Conservation (phyloP, 2,888 invertebrate genomes). For the Spodoptera picta region DNA sequence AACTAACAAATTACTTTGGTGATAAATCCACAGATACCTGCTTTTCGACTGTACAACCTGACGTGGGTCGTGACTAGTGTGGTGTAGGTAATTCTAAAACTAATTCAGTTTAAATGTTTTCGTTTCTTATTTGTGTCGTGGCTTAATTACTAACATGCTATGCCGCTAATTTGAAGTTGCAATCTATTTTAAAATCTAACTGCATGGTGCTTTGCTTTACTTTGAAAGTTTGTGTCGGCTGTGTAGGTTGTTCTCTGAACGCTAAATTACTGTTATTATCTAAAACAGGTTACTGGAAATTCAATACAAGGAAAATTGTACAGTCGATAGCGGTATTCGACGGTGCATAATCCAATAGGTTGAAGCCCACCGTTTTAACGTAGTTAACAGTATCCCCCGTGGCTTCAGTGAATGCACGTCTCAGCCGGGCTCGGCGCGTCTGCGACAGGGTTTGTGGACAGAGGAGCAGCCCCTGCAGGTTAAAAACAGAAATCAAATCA, state of each 20-base stretch:
- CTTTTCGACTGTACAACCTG: conserved; percentile 83
- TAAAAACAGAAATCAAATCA: conserved; percentile 83
- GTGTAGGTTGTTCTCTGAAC: conserved; percentile 1
- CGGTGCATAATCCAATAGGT: conserved; percentile 80
- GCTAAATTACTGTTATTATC: conserved; percentile 10
- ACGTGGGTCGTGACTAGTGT: conserved; percentile 41
- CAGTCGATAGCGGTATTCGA: conserved; percentile 76
- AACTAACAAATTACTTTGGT: conserved; percentile 83
- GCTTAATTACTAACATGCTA: conserved; percentile 51
- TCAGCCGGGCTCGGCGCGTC: conserved; percentile 94
- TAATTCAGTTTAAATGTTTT: conserved; percentile 20
- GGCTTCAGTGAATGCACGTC: conserved; percentile 96
- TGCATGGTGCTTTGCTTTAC: conserved; percentile 22
- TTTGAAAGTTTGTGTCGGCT: conserved; percentile 13
- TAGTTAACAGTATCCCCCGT: conserved; percentile 96
- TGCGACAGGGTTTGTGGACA: conserved; percentile 97
- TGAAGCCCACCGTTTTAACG: conserved; percentile 94
- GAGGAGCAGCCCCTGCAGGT: conserved; percentile 94
- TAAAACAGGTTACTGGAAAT: conserved; percentile 8
- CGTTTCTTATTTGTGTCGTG: conserved; percentile 25
- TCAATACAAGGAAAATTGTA: conserved; percentile 69
- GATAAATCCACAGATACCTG: conserved; percentile 76
- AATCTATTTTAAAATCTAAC: conserved; percentile 39
- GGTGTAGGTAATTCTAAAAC: conserved; percentile 35
- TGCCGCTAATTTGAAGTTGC: conserved; percentile 33